These are phyloP conservation scores for Pyrgilauda ruficollis DNA, from an alignment of 2,113 vertebrate genomes.

Conservation along the genomic window DNA sequence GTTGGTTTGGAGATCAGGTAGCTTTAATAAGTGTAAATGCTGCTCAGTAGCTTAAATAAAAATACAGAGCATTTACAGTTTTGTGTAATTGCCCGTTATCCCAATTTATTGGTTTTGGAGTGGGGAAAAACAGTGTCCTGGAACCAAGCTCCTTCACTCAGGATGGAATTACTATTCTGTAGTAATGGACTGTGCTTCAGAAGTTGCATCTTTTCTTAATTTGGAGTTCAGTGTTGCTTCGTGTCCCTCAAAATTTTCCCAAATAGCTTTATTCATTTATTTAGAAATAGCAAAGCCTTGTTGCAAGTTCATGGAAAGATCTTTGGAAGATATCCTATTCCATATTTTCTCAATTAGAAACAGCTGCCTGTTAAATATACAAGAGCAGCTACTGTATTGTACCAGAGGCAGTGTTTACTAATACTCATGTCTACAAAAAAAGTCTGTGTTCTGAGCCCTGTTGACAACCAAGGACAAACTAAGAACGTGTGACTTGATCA, in stretches of 20 bases:
- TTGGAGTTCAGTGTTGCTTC: neutral
- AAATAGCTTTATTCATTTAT: neutral
- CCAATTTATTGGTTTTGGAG: neutral
- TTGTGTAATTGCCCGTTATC: neutral
- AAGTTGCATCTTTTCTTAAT: neutral
- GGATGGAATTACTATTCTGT: neutral
- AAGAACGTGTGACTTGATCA: neutral
- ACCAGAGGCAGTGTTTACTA: neutral
- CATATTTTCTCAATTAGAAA: conserved; percentile 20
- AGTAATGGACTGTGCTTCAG: neutral
- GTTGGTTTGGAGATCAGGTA: neutral
- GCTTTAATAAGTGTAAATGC: neutral
- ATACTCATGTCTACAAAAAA: neutral
- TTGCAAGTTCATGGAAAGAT: neutral
- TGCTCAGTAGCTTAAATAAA: neutral
- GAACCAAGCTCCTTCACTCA: neutral
- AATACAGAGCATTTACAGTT: neutral
- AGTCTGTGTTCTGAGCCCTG: neutral
- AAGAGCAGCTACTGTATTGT: conserved; percentile 48
- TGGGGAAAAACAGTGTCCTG: neutral
- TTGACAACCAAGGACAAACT: neutral
- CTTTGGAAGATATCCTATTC: conserved; percentile 45
- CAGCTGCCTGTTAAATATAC: conserved; percentile 16
- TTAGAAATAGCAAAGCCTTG: neutral
- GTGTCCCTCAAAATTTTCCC: neutral